These are phyloP conservation scores for Tenthredo scrophulariae DNA, from an alignment of 2,888 invertebrate genomes.

Conservation along the genomic window DNA sequence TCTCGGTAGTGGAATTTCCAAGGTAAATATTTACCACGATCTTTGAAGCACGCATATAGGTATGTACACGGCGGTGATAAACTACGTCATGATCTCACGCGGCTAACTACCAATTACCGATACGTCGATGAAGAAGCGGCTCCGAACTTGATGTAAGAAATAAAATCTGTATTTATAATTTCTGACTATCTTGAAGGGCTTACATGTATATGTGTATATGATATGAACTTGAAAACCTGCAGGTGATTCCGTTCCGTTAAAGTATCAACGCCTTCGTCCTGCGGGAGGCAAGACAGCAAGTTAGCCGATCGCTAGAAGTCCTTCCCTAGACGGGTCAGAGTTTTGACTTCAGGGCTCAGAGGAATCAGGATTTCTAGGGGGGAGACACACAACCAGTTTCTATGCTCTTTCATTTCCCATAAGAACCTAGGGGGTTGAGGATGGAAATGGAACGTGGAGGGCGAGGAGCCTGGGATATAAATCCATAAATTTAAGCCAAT, in stretches of 20 bases:
- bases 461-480: neutral
- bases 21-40: conserved; percentile 43
- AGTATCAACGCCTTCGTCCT: neutral
- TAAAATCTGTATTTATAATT: neutral
- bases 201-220: too few relatives aligned
- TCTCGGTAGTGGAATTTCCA: neutral
- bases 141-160: neutral
- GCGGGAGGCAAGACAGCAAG: neutral
- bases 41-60: too few relatives aligned
- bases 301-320: conserved; percentile 19
- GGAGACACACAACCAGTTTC: neutral
- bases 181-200: neutral
- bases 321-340: neutral
- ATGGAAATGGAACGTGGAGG: neutral
- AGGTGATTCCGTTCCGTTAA: neutral
- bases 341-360: neutral
- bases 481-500: conserved; percentile 49
- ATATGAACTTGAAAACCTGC: neutral
- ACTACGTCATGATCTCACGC: neutral
- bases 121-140: neutral
- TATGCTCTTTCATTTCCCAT: conserved; percentile 21
- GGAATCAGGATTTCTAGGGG: neutral
- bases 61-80: too few relatives aligned
- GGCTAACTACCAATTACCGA: neutral
- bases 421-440: neutral